Conservation (phyloP, 2,888 invertebrate species). For the Drosophila macrospina region DNA sequence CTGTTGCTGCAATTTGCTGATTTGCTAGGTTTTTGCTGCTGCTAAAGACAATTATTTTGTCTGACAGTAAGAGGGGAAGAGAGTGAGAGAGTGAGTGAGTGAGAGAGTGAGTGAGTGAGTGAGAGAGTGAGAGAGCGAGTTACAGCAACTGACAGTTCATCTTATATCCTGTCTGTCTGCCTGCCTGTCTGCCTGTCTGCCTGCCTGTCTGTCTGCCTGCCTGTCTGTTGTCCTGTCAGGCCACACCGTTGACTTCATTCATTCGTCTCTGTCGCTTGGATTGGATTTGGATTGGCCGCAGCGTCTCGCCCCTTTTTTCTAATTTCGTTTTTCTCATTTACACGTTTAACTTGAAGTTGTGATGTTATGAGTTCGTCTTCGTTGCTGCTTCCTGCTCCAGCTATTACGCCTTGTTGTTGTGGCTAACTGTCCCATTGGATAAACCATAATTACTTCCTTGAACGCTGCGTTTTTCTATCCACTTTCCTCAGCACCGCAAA, state of each 20-base stretch:
- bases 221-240: constrained; percentile 19
- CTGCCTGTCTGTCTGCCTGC: constrained; percentile 5
- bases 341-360: constrained; percentile 66
- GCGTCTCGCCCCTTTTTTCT: constrained; percentile 51
- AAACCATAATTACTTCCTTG: constrained; percentile 84
- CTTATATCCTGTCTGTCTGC: constrained; percentile 19
- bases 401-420: too few species aligned
- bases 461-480: constrained; percentile 70
- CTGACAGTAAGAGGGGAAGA: constrained; percentile 19
- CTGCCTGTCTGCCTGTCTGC: too few species aligned
- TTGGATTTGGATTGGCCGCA: constrained; percentile 23
- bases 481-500: constrained; percentile 19
- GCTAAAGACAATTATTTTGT: constrained; percentile 71
- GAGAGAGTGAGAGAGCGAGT: too few species aligned
- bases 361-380: constrained; percentile 54
- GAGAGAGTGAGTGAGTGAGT: too few species aligned
- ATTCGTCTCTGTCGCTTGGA: constrained; percentile 71
- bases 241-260: constrained; percentile 60
- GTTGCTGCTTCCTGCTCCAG: too few species aligned
- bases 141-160: too few species aligned
- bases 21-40: constrained; percentile 25
- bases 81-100: too few species aligned
- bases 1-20: constrained; percentile 11
- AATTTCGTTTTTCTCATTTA: constrained; percentile 72
- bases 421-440: constrained; percentile 71